Base-by-base conservation (phyloP, 2,888 invertebrate species). In the Chrysodeixis includens region DNA sequence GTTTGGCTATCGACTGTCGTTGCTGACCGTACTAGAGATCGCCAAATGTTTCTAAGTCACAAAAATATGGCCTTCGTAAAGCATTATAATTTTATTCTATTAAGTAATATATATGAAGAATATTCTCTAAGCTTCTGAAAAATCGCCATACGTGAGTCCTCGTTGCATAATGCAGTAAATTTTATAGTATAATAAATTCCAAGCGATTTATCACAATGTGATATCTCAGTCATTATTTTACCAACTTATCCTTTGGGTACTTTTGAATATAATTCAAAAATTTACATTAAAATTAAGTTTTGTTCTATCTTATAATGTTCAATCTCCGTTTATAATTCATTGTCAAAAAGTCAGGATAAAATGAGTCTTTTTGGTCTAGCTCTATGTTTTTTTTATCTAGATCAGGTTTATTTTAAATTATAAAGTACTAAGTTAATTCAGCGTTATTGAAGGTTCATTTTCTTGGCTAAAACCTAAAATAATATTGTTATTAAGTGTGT, bases 401-500 rank as follows among this genome's bases (percentile, higher is more conserved):
- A 6, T 40, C 5, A 40, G n/a, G 40, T 40, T 40, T 40, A n/a
- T 40, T 40, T 40, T 40, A 40, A 40, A n/a, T 40, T 40, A 40
- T n/a, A n/a, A n/a, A 40, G 14, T n/a, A 40, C 40, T 40, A n/a
- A 40, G 40, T 40, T 40, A 7, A n/a, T 40, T 40, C 40, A 40
- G 40, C 40, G 14, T 40, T 40, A 40, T 40, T n/a, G 9, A 14
- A 14, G 6, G 16, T 46, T 56, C 1, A 30, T 2, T 4, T n/a
- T 22, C 2, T 12, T 35, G 30, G 6, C 2, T 16, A 35, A 22
- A 20, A 20, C 20, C 54, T 51, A 20, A 26, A 32, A 0, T 53
- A 7, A 9, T 58, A 14, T 66, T 83, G 69, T 86, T 83, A 69
- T 56, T 92, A 92, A 35, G 92, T 92, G 74, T 90, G 93, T 53